A percentile compares a stretch with the other conserved stretches of the same genome.
phyloP scores from a whole-genome alignment of 2,797 vertebrate species.

The Poeciliopsis infans region DNA sequence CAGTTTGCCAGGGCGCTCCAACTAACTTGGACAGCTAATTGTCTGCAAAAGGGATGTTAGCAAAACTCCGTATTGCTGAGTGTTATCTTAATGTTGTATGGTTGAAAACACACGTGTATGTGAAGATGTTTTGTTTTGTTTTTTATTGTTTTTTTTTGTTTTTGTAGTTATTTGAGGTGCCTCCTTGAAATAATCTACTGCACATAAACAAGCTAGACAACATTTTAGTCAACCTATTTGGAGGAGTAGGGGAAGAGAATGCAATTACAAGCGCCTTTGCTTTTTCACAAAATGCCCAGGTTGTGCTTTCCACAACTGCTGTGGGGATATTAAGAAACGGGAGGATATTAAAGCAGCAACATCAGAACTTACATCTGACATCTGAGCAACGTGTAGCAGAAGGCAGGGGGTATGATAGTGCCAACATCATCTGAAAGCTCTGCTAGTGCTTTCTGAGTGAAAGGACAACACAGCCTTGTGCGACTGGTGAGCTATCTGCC shows the following conservation, averaged over 20 bases:
- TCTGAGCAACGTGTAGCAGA: slow-evolving; percentile 63
- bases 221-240: not conserved
- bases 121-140: not conserved
- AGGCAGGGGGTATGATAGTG: slow-evolving; percentile 56
- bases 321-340: slow-evolving; percentile 15
- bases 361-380: slow-evolving; percentile 29
- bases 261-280: not conserved
- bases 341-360: slow-evolving; percentile 42
- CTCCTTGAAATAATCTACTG: not conserved
- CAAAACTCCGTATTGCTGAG: slow-evolving; percentile 8
- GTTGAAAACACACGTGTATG: not conserved
- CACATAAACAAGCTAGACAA: not conserved
- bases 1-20: slow-evolving; percentile 58
- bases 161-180: not conserved
- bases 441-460: slow-evolving; percentile 68
- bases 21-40: slow-evolving; percentile 62
- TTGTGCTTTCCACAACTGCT: slow-evolving; percentile 1
- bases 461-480: slow-evolving; percentile 63
- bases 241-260: not conserved
- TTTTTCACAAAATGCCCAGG: not conserved
- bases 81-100: not conserved
- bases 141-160: not conserved
- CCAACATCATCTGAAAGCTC: slow-evolving; percentile 53
- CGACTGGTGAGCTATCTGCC: slow-evolving; percentile 60
- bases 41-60: slow-evolving; percentile 42